Evolutionary conservation across 2,113 vertebrate species (phyloP).

Genomic region (Campylomormyrus numenius): DNA sequence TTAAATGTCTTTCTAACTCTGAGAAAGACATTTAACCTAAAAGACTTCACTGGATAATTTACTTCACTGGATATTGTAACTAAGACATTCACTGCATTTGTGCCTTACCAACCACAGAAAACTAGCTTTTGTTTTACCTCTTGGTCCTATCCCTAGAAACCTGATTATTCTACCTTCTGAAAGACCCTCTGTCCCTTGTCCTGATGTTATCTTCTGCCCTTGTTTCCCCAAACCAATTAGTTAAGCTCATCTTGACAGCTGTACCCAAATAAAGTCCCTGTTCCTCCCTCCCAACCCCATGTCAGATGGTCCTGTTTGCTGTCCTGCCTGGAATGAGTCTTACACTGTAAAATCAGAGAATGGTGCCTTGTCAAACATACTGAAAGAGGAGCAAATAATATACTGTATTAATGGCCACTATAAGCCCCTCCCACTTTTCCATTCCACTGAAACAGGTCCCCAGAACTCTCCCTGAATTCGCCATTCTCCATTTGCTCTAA

Average conservation of each 20-base stretch:
- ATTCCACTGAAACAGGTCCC: neutral
- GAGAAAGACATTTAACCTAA: neutral
- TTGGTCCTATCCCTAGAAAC: neutral
- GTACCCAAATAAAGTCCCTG: neutral
- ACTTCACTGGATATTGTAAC: neutral
- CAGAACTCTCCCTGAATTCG: neutral
- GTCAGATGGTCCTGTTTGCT: neutral
- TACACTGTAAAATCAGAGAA: neutral
- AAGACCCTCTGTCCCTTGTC: neutral
- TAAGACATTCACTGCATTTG: neutral
- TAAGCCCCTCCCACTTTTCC: neutral
- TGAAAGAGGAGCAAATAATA: neutral
- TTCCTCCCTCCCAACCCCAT: neutral
- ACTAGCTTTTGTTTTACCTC: neutral
- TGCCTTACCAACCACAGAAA: neutral
- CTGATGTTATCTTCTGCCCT: neutral
- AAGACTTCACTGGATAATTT: neutral
- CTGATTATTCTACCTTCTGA: neutral
- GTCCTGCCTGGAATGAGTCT: neutral
- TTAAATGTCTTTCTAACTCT: constrained; percentile 5
- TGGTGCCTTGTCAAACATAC: neutral
- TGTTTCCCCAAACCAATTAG: neutral
- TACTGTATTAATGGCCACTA: neutral
- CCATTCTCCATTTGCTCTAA: neutral
- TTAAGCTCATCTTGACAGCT: neutral